A percentile compares a stretch with the other conserved stretches of the same genome.
These are phyloP conservation scores for Calyptomena viridis DNA, from an alignment of 2,113 vertebrate species.

Conservation along the genomic window DNA sequence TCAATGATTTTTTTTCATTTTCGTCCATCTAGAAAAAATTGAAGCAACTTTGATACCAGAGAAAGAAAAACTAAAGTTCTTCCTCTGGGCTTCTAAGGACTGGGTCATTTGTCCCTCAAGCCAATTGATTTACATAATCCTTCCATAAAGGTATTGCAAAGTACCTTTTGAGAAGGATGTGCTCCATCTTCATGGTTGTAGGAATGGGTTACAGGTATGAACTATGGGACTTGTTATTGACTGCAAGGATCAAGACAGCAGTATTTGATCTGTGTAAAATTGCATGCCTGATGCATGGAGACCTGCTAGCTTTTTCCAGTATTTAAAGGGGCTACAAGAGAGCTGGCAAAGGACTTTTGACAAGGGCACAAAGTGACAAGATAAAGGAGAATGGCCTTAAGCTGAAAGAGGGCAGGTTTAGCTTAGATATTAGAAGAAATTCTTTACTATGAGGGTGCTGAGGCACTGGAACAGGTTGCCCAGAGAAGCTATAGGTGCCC, in stretches of 20 bases:
- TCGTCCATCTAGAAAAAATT: background rate
- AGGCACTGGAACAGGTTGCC: background rate
- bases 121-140: background rate
- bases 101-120: background rate
- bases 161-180: background rate
- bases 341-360: background rate
- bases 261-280: background rate
- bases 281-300: background rate
- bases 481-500: background rate
- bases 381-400: background rate
- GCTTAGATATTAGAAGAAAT: background rate
- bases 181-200: background rate
- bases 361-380: background rate
- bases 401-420: background rate
- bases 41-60: background rate
- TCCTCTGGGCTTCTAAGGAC: background rate
- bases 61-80: background rate
- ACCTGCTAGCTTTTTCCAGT: background rate
- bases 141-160: background rate
- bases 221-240: background rate
- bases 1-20: background rate
- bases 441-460: background rate
- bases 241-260: background rate
- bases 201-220: background rate
- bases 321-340: background rate